Percentiles rank a stretch among this genome's conserved stretches.
Conservation (phyloP, 2,888 invertebrate genomes). For the Selenia dentaria region DNA sequence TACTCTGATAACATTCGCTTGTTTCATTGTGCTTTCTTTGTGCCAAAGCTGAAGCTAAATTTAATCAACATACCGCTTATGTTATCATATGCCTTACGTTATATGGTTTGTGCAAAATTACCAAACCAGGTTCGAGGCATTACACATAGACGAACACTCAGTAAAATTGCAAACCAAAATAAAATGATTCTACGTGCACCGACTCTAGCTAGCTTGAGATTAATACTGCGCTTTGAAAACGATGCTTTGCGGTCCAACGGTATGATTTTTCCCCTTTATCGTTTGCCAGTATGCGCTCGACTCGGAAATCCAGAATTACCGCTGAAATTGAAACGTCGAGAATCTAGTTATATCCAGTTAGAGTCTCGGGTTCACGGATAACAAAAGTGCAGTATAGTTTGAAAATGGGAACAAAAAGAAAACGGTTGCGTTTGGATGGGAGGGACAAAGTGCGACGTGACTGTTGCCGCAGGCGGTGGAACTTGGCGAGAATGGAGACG, state of each 20-base stretch:
- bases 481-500: slow-evolving; percentile 12
- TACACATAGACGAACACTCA: not conserved
- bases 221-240: slow-evolving; percentile 21
- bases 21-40: no score
- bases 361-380: slow-evolving; percentile 27
- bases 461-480: slow-evolving; percentile 28
- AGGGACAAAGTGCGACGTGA: slow-evolving; percentile 31
- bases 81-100: no score
- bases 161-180: slow-evolving; percentile 1
- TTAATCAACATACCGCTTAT: no score
- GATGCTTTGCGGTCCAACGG: slow-evolving; percentile 22
- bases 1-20: no score
- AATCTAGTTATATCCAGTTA: slow-evolving; percentile 37
- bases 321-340: slow-evolving; percentile 32
- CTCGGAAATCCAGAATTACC: slow-evolving; percentile 27
- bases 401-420: slow-evolving; percentile 32
- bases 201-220: slow-evolving; percentile 10
- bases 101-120: no score
- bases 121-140: no score
- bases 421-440: slow-evolving; percentile 14
- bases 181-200: slow-evolving; percentile 6
- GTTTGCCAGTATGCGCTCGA: slow-evolving; percentile 13
- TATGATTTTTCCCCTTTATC: slow-evolving; percentile 17
- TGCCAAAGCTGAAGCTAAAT: no score
- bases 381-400: slow-evolving; percentile 35